Conservation (phyloP, 2,888 invertebrate genomes). For the Lamproptera curius region DNA sequence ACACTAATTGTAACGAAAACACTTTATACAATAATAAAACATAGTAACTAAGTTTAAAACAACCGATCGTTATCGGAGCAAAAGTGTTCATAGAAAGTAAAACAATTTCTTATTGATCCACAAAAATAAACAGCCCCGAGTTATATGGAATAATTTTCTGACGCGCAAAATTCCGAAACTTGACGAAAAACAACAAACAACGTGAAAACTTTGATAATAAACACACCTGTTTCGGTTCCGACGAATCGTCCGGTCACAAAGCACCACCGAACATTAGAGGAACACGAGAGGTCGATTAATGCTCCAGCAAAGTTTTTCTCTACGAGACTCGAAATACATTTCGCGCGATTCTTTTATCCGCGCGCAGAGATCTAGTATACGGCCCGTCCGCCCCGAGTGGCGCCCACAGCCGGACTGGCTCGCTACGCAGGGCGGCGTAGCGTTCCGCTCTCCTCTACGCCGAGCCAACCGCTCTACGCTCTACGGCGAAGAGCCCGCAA, state of each 20-base stretch:
- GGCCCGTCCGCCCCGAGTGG: neutral
- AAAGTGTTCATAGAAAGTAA: too few relatives aligned
- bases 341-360: too few relatives aligned
- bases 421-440: neutral
- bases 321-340: neutral
- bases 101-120: too few relatives aligned
- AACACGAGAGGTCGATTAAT: neutral
- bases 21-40: too few relatives aligned
- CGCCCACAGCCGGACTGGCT: constrained; percentile 4
- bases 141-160: neutral
- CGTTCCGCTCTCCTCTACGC: neutral
- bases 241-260: neutral
- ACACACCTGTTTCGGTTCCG: constrained; percentile 1
- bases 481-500: neutral
- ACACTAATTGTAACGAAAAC: too few relatives aligned
- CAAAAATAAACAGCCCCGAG: neutral
- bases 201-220: neutral
- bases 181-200: constrained; percentile 1
- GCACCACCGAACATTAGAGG: neutral
- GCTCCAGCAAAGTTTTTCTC: constrained; percentile 4
- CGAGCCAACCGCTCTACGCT: neutral
- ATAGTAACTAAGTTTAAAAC: too few relatives aligned
- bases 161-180: neutral
- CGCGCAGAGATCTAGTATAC: neutral
- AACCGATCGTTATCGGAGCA: too few relatives aligned